Conservation (phyloP, 2,113 vertebrate genomes). For the Caloenas nicobarica region DNA sequence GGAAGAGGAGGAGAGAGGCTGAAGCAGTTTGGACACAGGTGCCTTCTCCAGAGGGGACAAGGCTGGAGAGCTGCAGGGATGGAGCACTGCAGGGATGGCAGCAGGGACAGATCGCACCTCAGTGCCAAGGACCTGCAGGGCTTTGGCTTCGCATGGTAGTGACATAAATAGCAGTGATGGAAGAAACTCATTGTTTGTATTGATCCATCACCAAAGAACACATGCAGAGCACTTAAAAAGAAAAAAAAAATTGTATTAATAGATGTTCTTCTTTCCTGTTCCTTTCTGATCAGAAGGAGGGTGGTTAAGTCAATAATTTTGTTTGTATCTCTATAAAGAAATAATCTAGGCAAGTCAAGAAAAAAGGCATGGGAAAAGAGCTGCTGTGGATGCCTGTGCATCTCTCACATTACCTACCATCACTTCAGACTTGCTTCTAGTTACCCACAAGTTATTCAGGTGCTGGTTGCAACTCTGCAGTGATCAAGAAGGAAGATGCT, state of each 20-base stretch:
- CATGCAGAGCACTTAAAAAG: conserved; percentile 3
- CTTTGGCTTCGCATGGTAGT: background rate
- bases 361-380: background rate
- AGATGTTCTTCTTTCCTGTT: background rate
- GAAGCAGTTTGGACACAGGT: background rate
- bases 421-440: background rate
- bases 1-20: background rate
- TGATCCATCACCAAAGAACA: background rate
- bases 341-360: background rate
- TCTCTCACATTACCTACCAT: rapidly evolving
- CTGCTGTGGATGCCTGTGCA: background rate
- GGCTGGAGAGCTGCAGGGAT: rapidly evolving
- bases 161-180: background rate
- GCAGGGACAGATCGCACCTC: background rate
- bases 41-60: background rate
- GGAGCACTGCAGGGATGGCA: rapidly evolving
- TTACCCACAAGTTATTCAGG: background rate
- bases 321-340: background rate
- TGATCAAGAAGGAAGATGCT: background rate
- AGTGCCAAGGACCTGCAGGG: background rate
- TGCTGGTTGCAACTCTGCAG: background rate
- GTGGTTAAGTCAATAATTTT: background rate
- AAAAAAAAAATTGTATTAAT: background rate
- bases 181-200: background rate
- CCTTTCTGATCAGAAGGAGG: background rate